Evolutionary conservation across 2,113 vertebrate genomes (phyloP), one percentile per base, ranked within the genome.

Genomic region (Acanthochromis polyacanthus): DNA sequence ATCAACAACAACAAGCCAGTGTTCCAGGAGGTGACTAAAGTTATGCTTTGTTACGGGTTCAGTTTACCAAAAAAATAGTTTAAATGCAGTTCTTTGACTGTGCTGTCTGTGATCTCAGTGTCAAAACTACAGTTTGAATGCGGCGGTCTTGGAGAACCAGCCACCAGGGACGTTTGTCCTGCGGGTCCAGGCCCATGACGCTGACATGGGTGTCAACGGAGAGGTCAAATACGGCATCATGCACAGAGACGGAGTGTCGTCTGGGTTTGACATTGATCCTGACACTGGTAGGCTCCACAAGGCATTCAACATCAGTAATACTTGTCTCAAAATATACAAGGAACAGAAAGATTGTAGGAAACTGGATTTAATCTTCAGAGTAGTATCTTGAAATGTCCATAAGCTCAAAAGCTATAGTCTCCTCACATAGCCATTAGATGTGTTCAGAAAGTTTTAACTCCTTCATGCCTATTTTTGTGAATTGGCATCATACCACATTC

Each of bases 1-100:
- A 64, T 97, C 78, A 97, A 98, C 92, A 96, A 97, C 91, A 96
- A 97, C 92, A 97, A 96, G 25, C 97, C 97, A 2, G 71, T 96
- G 57, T 98, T 98, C 84, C 89, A 92, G 51, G 92, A 96, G 95
- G 97, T 97, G 80, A 90, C 3, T 52, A 14, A 1, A 36, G 30
- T 75, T 22, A n/a, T 38, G 43, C 32, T 15, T 52, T 59, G 50
- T 32, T 61, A 6, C 38, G 48, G 51, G 9, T 58, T 45, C 10
- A 46, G 14, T 64, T 14, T 16, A 22, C n/a, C n/a, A 30, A 22
- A 52, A 36, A 10, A 11, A 19, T 19, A 3, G 5, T 14, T 9
- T 10, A 25, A 0, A 46, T 64, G 17, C 16, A n/a, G 40, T 4
- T 40, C 0, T 1, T 45, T 75, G 64, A 53, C 25, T 45, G 20